These are phyloP conservation scores for Xenopus laevis DNA, from an alignment of 2,113 vertebrate genomes.

Conservation along the genomic window DNA sequence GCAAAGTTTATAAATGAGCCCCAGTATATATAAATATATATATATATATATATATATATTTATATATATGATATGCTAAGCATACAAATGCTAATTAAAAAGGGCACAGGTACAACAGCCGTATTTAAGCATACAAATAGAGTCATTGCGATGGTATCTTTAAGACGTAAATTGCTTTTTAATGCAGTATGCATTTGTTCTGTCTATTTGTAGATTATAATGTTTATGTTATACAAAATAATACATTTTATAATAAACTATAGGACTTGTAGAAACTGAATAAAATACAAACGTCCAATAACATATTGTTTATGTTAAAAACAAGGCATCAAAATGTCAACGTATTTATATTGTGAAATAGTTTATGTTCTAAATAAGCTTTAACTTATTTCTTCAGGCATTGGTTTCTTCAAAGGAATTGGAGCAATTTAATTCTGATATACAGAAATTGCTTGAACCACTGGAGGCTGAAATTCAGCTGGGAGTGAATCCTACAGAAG, in stretches of 20 bases:
- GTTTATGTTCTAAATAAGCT: constrained; percentile 55
- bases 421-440: constrained; percentile 91
- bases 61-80: too few species aligned
- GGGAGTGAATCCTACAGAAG: constrained; percentile 92
- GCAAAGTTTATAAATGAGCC: too few species aligned
- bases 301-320: neutral
- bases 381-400: constrained; percentile 65
- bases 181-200: too few species aligned
- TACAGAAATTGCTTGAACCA: constrained; percentile 87
- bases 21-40: too few species aligned
- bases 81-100: too few species aligned
- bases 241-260: neutral
- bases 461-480: constrained; percentile 93
- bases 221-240: neutral
- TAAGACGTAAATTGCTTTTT: too few species aligned
- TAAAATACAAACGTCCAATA: neutral
- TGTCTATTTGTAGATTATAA: too few species aligned
- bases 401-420: constrained; percentile 83
- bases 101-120: too few species aligned
- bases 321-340: neutral
- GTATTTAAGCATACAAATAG: too few species aligned
- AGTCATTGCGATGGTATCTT: too few species aligned
- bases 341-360: neutral
- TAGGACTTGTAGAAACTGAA: neutral
- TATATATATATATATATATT: too few species aligned